A percentile compares a stretch with the other conserved stretches of the same genome.
Conservation (phyloP, 2,888 invertebrate genomes). For the Masnerella sp. region DNA sequence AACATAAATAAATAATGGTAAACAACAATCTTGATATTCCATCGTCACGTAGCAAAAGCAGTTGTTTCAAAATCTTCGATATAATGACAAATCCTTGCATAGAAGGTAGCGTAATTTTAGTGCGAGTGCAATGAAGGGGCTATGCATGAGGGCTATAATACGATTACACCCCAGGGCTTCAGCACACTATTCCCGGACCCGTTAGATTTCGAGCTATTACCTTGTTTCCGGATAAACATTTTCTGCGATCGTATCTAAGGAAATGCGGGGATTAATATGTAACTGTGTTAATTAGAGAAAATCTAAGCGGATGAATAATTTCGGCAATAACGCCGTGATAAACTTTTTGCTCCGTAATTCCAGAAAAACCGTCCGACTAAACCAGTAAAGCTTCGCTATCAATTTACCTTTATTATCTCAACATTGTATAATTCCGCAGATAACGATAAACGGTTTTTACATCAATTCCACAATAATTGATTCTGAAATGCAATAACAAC, state of each 20-base stretch:
- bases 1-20: background rate
- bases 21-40: background rate
- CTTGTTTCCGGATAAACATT: slow-evolving; percentile 69
- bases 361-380: too few species aligned
- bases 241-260: slow-evolving; percentile 54
- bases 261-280: slow-evolving; percentile 44
- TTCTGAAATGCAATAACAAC: too few species aligned
- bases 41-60: background rate
- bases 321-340: too few species aligned
- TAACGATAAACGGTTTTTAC: too few species aligned
- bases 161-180: slow-evolving; percentile 77
- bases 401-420: too few species aligned
- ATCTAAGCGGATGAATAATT: slow-evolving; percentile 40
- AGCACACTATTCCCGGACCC: slow-evolving; percentile 74
- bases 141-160: slow-evolving; percentile 73
- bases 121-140: slow-evolving; percentile 70
- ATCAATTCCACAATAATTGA: too few species aligned
- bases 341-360: too few species aligned
- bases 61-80: slow-evolving; percentile 41
- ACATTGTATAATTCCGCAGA: too few species aligned
- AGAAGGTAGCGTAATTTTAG: slow-evolving; percentile 57
- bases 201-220: slow-evolving; percentile 69
- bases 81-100: slow-evolving; percentile 62
- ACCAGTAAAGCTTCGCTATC: too few species aligned
- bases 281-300: slow-evolving; percentile 39